Evolutionary conservation across 2,888 invertebrate species (phyloP), one percentile per base, ranked within the genome.

Genomic region (Branchipolynoe longqiensis): DNA sequence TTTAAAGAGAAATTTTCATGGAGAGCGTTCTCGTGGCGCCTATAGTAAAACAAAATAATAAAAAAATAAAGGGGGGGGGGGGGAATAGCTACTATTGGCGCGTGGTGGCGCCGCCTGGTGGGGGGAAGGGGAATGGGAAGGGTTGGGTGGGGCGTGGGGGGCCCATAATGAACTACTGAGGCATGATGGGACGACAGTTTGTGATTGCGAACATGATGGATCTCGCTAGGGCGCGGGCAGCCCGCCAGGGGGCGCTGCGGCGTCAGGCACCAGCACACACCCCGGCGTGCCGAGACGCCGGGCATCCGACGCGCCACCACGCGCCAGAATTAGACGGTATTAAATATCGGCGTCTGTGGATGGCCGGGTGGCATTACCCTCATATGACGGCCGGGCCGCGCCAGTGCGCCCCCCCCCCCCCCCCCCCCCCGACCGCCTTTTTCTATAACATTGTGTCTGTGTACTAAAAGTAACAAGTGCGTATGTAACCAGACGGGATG

Each of bases 161-260:
- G 6, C 48, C 1, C 41, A 28, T 78, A 78, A 78, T 78, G 78
- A 78, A 78, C 78, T 28, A 78, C 78, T 78, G 48, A 41, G 48
- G 78, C 78, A 78, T 78, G 78, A 78, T 78, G 78, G 78, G 78
- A 78, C 48, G 78, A 28, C 78, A 78, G 1, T 25, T 48, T 0
- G 48, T 78, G 78, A 78, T 78, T 22, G 41, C 18, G 78, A 40
- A 54, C 78, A 41, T 78, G 78, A 78, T 78, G 78, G 78, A 78
- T 78, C 78, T 48, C 8, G 28, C 3, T 6, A 14, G 78, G 78
- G 48, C 48, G n/a, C 38, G 28, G 33, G 31, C 69, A 3, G 31
- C 6, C 58, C 58, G 14, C 58, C n/a, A 62, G 62, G 6, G 33
- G 6, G 31, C 2, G 2, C n/a, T n/a, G n/a, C n/a, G n/a, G n/a